Evolutionary conservation across 2,113 vertebrate species (phyloP).

Genomic region (Hippocampus comes): DNA sequence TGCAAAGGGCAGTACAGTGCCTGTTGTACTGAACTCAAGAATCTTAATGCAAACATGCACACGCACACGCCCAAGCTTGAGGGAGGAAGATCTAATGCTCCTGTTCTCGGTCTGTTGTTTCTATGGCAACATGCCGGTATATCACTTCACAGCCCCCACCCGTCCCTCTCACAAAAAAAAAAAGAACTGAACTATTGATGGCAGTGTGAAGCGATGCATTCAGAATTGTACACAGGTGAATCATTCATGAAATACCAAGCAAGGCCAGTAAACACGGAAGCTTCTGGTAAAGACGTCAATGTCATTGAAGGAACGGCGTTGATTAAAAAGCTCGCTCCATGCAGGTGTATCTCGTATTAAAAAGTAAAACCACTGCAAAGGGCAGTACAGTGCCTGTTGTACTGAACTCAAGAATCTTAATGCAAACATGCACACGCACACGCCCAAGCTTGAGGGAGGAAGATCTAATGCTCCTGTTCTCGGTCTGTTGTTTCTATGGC

Average conservation of each 20-base stretch:
- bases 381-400: neutral
- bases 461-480: slow-evolving; percentile 27
- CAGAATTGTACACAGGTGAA: neutral
- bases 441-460: slow-evolving; percentile 19
- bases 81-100: slow-evolving; percentile 27
- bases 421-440: slow-evolving; percentile 14
- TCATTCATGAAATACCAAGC: neutral
- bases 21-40: slow-evolving; percentile 9
- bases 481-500: slow-evolving; percentile 71
- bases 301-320: neutral
- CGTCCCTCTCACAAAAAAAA: neutral
- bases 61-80: slow-evolving; percentile 6
- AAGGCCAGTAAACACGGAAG: neutral
- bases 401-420: slow-evolving; percentile 25
- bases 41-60: slow-evolving; percentile 30
- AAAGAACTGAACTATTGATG: slow-evolving; percentile 1
- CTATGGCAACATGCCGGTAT: slow-evolving; percentile 66
- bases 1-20: neutral
- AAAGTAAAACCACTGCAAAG: neutral
- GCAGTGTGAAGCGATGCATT: neutral
- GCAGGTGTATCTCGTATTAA: neutral
- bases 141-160: slow-evolving; percentile 26
- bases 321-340: neutral
- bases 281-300: neutral
- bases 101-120: slow-evolving; percentile 62